A percentile compares a stretch with the other conserved stretches of the same genome.
These are phyloP conservation scores for Sitta carolinensis DNA, from an alignment of 2,797 vertebrate genomes.

Conservation along the genomic window DNA sequence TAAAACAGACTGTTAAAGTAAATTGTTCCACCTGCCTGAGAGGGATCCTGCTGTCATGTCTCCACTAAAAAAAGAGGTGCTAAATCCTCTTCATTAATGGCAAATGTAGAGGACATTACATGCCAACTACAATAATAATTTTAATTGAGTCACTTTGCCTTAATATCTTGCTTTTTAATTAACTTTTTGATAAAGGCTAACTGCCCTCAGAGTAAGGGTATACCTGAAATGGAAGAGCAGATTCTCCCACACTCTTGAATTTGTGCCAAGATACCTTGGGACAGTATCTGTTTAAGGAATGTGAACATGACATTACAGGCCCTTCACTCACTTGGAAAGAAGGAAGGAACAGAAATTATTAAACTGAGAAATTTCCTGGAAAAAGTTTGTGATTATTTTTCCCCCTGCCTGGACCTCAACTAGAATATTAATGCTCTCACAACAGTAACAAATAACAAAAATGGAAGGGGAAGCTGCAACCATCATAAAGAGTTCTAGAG, in stretches of 20 bases:
- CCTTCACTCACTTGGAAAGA: neutral
- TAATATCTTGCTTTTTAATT: neutral
- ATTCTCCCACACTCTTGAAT: neutral
- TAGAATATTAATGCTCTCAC: neutral
- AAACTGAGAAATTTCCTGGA: neutral
- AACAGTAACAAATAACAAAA: neutral
- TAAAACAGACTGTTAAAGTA: neutral
- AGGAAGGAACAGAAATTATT: neutral
- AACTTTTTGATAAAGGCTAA: neutral
- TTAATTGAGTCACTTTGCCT: neutral
- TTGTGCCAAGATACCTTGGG: neutral
- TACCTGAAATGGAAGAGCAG: neutral
- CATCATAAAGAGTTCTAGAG: neutral
- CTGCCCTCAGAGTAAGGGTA: neutral
- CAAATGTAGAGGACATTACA: neutral
- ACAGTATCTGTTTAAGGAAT: neutral
- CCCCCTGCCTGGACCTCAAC: neutral
- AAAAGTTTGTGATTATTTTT: neutral
- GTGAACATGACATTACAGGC: neutral
- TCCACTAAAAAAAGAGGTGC: neutral
- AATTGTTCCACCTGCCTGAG: neutral
- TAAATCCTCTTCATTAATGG: neutral
- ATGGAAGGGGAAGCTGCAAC: neutral
- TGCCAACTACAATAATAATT: neutral
- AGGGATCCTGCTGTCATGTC: neutral